Conservation (phyloP, 2,888 invertebrate species). For the Julus scandinavius region DNA sequence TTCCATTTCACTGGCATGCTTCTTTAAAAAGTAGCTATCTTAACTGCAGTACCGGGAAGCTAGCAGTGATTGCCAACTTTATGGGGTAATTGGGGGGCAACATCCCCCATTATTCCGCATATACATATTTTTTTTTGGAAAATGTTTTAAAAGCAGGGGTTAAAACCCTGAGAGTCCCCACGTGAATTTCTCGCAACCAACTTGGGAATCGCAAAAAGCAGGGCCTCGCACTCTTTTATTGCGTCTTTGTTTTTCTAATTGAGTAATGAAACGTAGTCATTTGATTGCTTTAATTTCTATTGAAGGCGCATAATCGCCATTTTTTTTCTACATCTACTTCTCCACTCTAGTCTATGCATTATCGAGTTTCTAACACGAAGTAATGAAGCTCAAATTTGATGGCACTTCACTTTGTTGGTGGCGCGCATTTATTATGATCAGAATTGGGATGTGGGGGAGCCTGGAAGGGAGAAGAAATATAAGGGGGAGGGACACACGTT, state of each 20-base stretch:
- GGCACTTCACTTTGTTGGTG: slow-evolving; percentile 33
- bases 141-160: background rate
- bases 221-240: no score
- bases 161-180: background rate
- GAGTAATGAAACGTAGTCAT: slow-evolving; percentile 33
- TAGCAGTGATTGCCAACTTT: slow-evolving; percentile 33
- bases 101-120: background rate
- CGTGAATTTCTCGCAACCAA: background rate
- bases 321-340: background rate
- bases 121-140: background rate
- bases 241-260: slow-evolving; percentile 1
- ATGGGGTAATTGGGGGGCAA: background rate
- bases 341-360: background rate
- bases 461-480: no score
- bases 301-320: slow-evolving; percentile 3
- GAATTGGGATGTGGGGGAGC: background rate
- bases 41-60: background rate
- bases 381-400: slow-evolving; percentile 33
- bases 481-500: background rate
- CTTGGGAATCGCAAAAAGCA: background rate
- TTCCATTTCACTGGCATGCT: background rate
- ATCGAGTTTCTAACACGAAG: slow-evolving; percentile 33
- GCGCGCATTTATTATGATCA: slow-evolving; percentile 15
- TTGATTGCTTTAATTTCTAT: slow-evolving; percentile 26
- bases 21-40: background rate